phyloP scores from a whole-genome alignment of 2,888 invertebrate species.

The Tenthredo scrophulariae region DNA sequence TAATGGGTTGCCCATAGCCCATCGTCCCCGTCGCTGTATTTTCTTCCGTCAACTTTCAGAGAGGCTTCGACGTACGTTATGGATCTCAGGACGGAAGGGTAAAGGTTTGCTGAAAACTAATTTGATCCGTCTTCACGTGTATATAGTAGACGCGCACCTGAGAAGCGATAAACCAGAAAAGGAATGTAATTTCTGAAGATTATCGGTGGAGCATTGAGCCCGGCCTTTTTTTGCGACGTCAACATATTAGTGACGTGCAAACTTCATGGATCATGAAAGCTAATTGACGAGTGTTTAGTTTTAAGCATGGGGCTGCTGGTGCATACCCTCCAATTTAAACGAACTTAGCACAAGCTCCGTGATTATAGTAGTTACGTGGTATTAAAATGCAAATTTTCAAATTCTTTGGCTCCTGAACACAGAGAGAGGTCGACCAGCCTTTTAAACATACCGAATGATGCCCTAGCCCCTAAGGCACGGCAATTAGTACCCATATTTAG shows the following conservation, averaged over 20 bases:
- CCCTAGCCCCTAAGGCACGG: background rate
- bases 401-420: conserved; percentile 25
- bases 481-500: background rate
- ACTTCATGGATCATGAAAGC: conserved; percentile 34
- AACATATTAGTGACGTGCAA: background rate
- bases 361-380: conserved; percentile 47
- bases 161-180: background rate
- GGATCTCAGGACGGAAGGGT: background rate
- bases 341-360: conserved; percentile 3
- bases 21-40: conserved; percentile 57
- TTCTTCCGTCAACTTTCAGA: background rate
- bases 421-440: background rate
- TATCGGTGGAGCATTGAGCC: background rate
- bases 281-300: conserved; percentile 41
- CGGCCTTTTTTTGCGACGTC: background rate
- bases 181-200: background rate
- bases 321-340: conserved; percentile 36
- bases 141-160: background rate
- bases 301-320: background rate
- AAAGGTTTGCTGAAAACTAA: background rate
- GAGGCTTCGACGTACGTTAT: background rate
- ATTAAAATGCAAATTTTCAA: conserved; percentile 51
- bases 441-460: background rate
- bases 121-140: background rate
- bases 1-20: conserved; percentile 61